phyloP scores from a whole-genome alignment of 1,140 invertebrate species.

The Pseudomyrmex dendroicus region DNA sequence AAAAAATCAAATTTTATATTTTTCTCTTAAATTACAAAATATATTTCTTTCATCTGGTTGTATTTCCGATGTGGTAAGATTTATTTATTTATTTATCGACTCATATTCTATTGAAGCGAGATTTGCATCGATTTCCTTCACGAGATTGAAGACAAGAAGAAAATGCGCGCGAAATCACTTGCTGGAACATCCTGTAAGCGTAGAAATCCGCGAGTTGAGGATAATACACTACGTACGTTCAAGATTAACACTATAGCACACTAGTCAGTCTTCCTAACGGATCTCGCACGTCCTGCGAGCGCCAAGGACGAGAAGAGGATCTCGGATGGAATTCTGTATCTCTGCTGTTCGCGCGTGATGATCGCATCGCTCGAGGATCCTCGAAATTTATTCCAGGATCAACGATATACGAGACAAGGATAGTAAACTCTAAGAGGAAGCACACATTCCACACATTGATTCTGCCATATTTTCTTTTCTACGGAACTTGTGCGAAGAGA shows the following conservation, averaged over 20 bases:
- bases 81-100: no score
- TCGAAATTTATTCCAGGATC: conserved; percentile 15
- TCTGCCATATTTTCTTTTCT: conserved; percentile 46
- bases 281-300: conserved; percentile 50
- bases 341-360: conserved; percentile 2
- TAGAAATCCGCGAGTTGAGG: conserved; percentile 22
- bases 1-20: no score
- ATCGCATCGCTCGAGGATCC: conserved; percentile 30
- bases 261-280: conserved; percentile 70
- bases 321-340: not conserved
- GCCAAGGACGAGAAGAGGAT: not conserved
- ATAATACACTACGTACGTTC: not conserved
- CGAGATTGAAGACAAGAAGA: not conserved
- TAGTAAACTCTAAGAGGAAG: not conserved
- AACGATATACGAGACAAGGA: not conserved
- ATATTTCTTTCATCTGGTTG: no score
- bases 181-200: not conserved
- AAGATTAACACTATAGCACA: conserved; percentile 62
- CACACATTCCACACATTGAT: conserved; percentile 23
- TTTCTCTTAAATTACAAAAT: no score
- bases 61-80: no score
- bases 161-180: not conserved
- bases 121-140: not conserved
- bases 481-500: not conserved
- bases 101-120: no score